A percentile compares a stretch with the other conserved stretches of the same genome.
Conservation (phyloP, 2,888 invertebrate genomes). For the Octodonta nipae region DNA sequence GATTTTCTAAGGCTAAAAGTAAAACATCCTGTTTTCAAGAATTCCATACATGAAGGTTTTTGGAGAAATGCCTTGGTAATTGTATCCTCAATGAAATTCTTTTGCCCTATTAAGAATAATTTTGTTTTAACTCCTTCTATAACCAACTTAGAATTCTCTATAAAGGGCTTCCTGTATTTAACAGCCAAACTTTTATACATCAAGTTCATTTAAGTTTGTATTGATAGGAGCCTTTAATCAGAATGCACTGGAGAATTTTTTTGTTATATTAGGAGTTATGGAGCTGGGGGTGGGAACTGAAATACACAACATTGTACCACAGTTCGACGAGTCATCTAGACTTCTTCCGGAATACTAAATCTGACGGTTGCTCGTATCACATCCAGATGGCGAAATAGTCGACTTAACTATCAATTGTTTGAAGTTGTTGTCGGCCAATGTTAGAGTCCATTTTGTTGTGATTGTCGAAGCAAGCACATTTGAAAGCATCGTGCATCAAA, state of each 20-base stretch:
- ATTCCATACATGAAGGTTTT: slow-evolving; percentile 10
- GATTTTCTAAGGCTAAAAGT: slow-evolving; percentile 8
- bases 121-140: slow-evolving; percentile 5
- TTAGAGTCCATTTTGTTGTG: no score
- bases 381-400: no score
- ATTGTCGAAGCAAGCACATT: no score
- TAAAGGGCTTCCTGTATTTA: neutral
- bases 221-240: slow-evolving; percentile 9
- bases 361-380: no score
- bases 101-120: slow-evolving; percentile 8
- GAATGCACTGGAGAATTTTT: slow-evolving; percentile 7
- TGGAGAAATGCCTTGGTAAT: slow-evolving; percentile 9
- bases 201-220: slow-evolving; percentile 1
- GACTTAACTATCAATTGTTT: no score
- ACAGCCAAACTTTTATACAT: neutral
- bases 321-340: no score
- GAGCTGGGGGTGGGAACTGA: no score
- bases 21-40: slow-evolving; percentile 8
- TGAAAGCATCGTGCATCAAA: no score
- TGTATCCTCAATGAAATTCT: slow-evolving; percentile 10
- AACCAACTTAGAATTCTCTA: slow-evolving; percentile 8
- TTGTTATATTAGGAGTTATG: no score
- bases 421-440: no score
- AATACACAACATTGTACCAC: no score
- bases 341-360: no score